Conservation (phyloP, 1,140 invertebrate species). For the Pemphigus obesinymphae region DNA sequence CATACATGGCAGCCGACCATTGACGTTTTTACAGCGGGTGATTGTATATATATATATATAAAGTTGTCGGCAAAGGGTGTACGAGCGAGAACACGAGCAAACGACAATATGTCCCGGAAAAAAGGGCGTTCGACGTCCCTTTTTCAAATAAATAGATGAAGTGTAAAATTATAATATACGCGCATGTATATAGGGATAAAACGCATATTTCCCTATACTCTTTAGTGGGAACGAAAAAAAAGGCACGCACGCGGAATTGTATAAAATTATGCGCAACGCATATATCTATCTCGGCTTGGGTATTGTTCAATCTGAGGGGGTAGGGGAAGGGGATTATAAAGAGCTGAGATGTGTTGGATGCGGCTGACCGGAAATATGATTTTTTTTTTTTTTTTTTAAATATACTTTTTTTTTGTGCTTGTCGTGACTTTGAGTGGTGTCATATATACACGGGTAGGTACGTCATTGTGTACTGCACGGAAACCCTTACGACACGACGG, state of each 20-base stretch:
- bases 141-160: constrained; percentile 37
- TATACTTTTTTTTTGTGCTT: too few relatives aligned
- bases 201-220: not conserved
- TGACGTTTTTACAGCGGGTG: constrained; percentile 10
- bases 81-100: not conserved
- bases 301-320: not conserved
- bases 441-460: too few relatives aligned
- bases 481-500: too few relatives aligned
- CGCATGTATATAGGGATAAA: not conserved
- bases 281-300: too few relatives aligned
- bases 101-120: not conserved
- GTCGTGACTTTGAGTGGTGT: too few relatives aligned
- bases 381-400: not conserved
- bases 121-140: constrained; percentile 16
- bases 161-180: constrained; percentile 37
- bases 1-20: not conserved
- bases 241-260: not conserved
- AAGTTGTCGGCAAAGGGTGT: not conserved
- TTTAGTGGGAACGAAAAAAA: not conserved
- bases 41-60: not conserved
- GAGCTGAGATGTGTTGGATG: too few relatives aligned
- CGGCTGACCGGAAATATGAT: not conserved
- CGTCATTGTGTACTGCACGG: too few relatives aligned
- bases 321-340: not conserved
- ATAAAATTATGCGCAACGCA: too few relatives aligned